Base-by-base conservation (phyloP, 2,888 invertebrate species). In the Platycnemis pennipes region DNA sequence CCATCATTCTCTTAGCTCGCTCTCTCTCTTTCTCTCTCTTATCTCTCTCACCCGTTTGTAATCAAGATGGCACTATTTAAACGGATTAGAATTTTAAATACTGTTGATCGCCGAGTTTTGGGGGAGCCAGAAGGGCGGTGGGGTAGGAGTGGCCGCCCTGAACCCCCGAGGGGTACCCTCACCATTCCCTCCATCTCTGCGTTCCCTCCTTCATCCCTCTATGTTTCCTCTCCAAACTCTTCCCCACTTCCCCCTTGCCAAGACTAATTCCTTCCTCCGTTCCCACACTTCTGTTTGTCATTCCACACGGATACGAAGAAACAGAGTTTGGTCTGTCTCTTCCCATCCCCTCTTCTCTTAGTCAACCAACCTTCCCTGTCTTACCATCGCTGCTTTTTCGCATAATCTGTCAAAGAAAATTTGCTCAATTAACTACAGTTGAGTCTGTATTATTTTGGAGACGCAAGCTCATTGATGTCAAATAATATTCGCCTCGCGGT, bases 31-130 rank as follows among this genome's bases (percentile, higher is more conserved):
- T 77, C 37, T 13, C 8, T 77, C 77, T 31, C 77, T 37, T 37
- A 37, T 37, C 77, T 37, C 77, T 37, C 77, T 77, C 37, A 26
- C 69, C 56, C 22, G 44, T 45, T 37, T 69, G 63, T 69, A 91
- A 91, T 91, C 91, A 91, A 69, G 63, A 69, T 42, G 69, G 91
- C 26, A 69, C 91, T 91, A 91, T 91, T 91, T 91, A 91, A 91
- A 91, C 91, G 91, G 91, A 91, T 91, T 91, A 91, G 91, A 91
- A 91, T 91, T 91, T 91, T 91, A 91, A 91, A 91, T 91, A 69
- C 45, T 91, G 91, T 91, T 91, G 91, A 91, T 91, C 91, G 31
- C 91, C 0, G 44, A n/a, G 69, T 69, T 26, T 63, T 42, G 56
- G 53, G 56, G 46, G 26, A 46, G 87, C n/a, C n/a, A n/a, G n/a